Conservation (phyloP, 1,140 invertebrate genomes). For the Neotoxoptera formosana region DNA sequence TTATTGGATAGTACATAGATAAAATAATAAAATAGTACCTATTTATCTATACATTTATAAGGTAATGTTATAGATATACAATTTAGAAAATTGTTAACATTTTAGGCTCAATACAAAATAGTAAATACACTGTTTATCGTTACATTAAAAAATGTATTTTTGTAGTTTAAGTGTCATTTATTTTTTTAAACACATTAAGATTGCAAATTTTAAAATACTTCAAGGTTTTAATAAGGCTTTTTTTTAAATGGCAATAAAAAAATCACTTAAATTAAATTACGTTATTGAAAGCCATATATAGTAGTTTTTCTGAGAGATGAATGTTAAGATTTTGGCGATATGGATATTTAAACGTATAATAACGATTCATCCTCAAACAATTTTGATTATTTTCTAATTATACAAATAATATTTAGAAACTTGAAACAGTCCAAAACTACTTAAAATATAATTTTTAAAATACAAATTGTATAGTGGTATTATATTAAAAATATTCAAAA, state of each 20-base stretch:
- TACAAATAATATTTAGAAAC: no score
- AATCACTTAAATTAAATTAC: neutral
- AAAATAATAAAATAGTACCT: neutral
- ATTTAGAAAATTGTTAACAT: neutral
- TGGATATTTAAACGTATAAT: neutral
- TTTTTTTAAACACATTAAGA: no score
- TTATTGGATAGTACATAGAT: neutral
- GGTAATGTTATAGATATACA: neutral
- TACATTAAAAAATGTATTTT: no score
- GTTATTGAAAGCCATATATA: neutral
- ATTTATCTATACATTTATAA: neutral
- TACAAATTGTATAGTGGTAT: neutral
- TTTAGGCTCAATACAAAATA: neutral
- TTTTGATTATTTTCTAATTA: neutral
- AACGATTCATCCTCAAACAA: neutral
- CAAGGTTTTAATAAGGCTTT: neutral
- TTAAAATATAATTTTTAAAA: neutral
- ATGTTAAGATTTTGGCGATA: no score
- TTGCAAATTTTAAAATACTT: neutral
- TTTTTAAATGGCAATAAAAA: neutral
- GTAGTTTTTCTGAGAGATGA: neutral
- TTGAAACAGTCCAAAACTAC: neutral
- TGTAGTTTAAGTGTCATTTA: no score
- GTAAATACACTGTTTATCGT: no score
- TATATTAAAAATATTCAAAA: neutral